Evolutionary conservation across 2,888 invertebrate genomes (phyloP), one percentile per base, ranked within the genome.

Genomic region (Phengaris alcon): DNA sequence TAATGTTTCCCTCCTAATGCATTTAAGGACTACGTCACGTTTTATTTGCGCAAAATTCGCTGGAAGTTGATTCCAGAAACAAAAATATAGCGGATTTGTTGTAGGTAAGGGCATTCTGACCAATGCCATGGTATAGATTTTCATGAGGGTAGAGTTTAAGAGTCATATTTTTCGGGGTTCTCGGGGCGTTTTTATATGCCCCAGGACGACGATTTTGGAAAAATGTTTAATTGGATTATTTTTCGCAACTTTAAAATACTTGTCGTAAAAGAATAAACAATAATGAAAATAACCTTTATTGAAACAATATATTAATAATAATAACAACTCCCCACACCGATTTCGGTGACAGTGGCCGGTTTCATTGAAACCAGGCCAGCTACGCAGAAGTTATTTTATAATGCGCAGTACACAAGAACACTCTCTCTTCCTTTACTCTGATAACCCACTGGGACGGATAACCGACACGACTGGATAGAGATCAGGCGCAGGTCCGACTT

Each of bases 131-230:
- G 35, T 64, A 22, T 10, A 64, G 59, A 35, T 64, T 64, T 64
- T 64, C 59, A 64, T 35, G 22, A 64, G 59, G 59, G 59, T 64
- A 22, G 6, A 64, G 59, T 59, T 59, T 4, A 35, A 22, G 59
- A 35, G 64, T 35, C 35, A 64, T 64, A 44, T 64, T 64, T 35
- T 59, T 64, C 35, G 64, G 64, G 2, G 35, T 13, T 52, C 10
- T 52, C 64, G 64, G 64, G 35, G 44, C 35, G 13, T 64, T 64
- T 64, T 64, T 64, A 64, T 35, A 13, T 64, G 64, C 12, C 64
- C 64, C 64, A 64, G 13, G 35, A 12, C 35, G 64, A 6, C 12
- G 64, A 64, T 44, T 64, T 64, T 44, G 64, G 35, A 9, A 35
- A 64, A 64, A n/a, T 13, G 3, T 52, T 12, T 52, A 52, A 52